Conservation (phyloP, 2,888 invertebrate species). For the Cyclophora albipunctata region DNA sequence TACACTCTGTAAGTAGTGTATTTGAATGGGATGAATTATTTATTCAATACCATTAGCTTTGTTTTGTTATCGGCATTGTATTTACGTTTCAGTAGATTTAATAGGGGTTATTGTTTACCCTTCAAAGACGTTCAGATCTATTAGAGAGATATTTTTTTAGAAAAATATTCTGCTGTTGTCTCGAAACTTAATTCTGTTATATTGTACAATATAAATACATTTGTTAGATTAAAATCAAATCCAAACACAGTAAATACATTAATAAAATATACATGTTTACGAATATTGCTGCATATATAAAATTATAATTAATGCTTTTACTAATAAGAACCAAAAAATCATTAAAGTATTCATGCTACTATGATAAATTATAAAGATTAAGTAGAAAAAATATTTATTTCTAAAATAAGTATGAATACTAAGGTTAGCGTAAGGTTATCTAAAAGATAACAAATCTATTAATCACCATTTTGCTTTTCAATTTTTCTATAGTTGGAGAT, state of each 20-base stretch:
- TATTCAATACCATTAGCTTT: conserved; percentile 27
- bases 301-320: too few relatives aligned
- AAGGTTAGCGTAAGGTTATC: not conserved
- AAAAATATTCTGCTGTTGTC: too few relatives aligned
- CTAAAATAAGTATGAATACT: too few relatives aligned
- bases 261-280: too few relatives aligned
- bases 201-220: not conserved
- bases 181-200: not conserved
- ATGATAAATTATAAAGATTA: too few relatives aligned
- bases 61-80: conserved; percentile 10
- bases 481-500: conserved; percentile 52
- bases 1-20: conserved; percentile 43
- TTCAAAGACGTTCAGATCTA: not conserved
- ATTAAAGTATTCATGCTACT: too few relatives aligned
- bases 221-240: not conserved
- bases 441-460: not conserved
- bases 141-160: too few relatives aligned
- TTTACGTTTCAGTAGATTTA: conserved; percentile 12
- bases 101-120: conserved; percentile 11
- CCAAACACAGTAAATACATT: not conserved
- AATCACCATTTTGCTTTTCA: not conserved
- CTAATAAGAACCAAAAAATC: too few relatives aligned
- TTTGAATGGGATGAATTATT: conserved; percentile 39
- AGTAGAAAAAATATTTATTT: too few relatives aligned
- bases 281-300: too few relatives aligned